These are phyloP conservation scores for Gastrophryne carolinensis DNA, from an alignment of 2,797 vertebrate genomes.

Conservation along the genomic window DNA sequence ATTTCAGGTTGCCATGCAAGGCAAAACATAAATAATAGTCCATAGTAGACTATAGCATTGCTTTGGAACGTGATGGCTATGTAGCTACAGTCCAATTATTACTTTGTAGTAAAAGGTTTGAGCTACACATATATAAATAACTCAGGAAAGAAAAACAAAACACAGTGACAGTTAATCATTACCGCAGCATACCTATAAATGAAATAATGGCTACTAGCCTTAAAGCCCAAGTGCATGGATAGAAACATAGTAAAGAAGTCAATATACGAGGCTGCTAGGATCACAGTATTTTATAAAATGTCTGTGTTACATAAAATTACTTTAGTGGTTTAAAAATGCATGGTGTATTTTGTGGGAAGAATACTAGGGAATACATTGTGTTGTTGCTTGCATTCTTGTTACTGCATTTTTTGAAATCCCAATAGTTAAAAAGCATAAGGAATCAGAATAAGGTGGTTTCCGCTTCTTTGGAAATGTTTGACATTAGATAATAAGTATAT, in stretches of 20 bases:
- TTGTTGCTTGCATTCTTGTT: too few species aligned
- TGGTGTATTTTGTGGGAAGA: background rate
- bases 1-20: slow-evolving; percentile 22
- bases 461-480: too few species aligned
- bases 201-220: background rate
- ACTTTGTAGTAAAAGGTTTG: background rate
- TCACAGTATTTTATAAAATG: background rate
- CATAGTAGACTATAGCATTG: slow-evolving; percentile 3
- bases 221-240: background rate
- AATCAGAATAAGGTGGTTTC: too few species aligned
- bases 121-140: background rate
- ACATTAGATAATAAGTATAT: too few species aligned
- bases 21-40: slow-evolving; percentile 29
- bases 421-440: too few species aligned
- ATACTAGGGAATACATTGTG: background rate
- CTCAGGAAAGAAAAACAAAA: background rate
- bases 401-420: too few species aligned
- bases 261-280: background rate
- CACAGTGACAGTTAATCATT: slow-evolving; percentile 12
- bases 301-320: background rate
- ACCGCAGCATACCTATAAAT: background rate
- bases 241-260: background rate
- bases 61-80: background rate
- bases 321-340: background rate
- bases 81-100: slow-evolving; percentile 3